Evolutionary conservation across 1,140 invertebrate species (phyloP), one percentile per base, ranked within the genome.

Genomic region (Archivesica marissinica): DNA sequence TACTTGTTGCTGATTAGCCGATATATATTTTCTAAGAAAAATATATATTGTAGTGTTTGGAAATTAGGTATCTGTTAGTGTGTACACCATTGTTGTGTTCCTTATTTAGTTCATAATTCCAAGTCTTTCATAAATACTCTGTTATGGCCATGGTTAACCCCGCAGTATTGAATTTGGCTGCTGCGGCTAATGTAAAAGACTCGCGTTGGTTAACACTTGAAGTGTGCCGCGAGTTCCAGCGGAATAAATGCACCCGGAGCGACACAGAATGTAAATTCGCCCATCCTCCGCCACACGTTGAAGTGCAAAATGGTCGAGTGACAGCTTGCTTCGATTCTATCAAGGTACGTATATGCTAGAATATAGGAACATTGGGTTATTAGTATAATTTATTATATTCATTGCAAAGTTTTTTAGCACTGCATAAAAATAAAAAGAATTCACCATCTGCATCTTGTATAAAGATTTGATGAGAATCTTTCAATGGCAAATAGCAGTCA

Each of bases 321-420:
- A 99, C 98, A 88, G 99, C 99, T 89, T 99, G 99, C 96, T 99
- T 99, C 96, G 99, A 99, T 96, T 99, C 98, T 94, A 99, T 99
- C 95, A 99, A 99, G 98, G 99, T 99, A 96, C 96, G 96, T 94
- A 44, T 6, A 64, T n/a, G n/a, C n/a, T n/a, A n/a, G n/a, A n/a
- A n/a, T n/a, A n/a, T n/a, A n/a, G n/a, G n/a, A n/a, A n/a, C n/a
- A n/a, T n/a, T n/a, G n/a, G n/a, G n/a, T n/a, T n/a, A n/a, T n/a
- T n/a, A n/a, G n/a, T n/a, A n/a, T n/a, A n/a, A n/a, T n/a, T n/a
- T n/a, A n/a, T n/a, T n/a, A n/a, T n/a, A n/a, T n/a, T n/a, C n/a
- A n/a, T n/a, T n/a, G n/a, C n/a, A n/a, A n/a, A n/a, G n/a, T n/a
- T n/a, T n/a, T n/a, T n/a, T n/a, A n/a, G n/a, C n/a, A n/a, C n/a